Conservation (phyloP, 2,888 invertebrate genomes). For the Syrista parreyssii region DNA sequence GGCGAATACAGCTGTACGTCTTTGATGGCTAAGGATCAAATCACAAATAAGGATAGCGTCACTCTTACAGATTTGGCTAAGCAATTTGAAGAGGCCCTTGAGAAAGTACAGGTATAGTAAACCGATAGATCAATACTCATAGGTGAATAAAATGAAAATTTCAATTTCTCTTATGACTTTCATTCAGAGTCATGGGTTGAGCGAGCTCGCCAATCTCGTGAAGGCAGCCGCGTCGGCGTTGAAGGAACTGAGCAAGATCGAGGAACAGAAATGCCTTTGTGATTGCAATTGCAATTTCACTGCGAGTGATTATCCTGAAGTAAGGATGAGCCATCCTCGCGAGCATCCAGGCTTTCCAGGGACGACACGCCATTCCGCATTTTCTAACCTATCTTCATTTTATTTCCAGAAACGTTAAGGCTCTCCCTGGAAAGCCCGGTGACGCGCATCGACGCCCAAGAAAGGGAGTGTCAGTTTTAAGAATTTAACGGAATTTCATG, state of each 20-base stretch:
- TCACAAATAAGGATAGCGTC: background rate
- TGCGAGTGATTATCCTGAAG: background rate
- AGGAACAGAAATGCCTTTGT: constrained; percentile 9
- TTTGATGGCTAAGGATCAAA: background rate
- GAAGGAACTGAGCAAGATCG: constrained; percentile 23
- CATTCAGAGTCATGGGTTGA: constrained; percentile 28
- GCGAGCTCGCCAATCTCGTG: constrained; percentile 29
- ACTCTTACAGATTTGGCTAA: constrained; percentile 23
- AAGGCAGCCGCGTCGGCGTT: constrained; percentile 25
- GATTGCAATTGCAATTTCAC: background rate
- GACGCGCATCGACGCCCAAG: background rate
- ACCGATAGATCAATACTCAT: background rate
- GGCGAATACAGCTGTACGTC: constrained; percentile 10
- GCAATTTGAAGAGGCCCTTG: constrained; percentile 28
- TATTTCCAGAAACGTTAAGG: constrained; percentile 14
- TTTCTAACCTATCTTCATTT: constrained; percentile 9
- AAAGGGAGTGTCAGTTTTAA: background rate
- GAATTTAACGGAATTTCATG: background rate
- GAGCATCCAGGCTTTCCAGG: constrained; percentile 28
- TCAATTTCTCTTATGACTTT: background rate
- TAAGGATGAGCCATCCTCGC: background rate
- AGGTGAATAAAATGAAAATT: background rate
- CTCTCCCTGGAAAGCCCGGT: constrained; percentile 35
- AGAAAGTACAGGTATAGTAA: constrained; percentile 27
- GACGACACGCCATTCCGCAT: constrained; percentile 3